Conservation (phyloP, 2,888 invertebrate species). For the Xylophagus ater region DNA sequence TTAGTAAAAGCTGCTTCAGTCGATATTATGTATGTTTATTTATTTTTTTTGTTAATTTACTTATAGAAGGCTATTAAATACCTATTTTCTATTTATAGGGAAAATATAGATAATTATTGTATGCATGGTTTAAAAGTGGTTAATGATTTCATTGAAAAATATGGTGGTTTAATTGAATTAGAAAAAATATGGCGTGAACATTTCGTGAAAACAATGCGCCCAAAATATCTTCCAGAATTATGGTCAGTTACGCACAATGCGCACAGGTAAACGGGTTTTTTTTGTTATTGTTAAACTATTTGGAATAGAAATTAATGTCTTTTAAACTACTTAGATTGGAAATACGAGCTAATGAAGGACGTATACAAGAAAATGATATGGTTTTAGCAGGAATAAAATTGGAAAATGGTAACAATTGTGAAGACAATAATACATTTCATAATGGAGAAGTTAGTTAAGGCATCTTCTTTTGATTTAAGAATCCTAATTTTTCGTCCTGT, state of each 20-base stretch:
- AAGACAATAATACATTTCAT: too few relatives aligned
- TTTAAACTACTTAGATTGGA: slow-evolving; percentile 38
- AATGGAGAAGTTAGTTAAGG: too few relatives aligned
- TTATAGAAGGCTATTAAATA: background rate
- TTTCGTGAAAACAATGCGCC: slow-evolving; percentile 61
- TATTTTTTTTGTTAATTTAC: background rate
- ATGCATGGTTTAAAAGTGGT: slow-evolving; percentile 51
- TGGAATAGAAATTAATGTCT: slow-evolving; percentile 7
- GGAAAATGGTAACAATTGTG: too few relatives aligned
- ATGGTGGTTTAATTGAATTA: slow-evolving; percentile 51
- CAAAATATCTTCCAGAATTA: slow-evolving; percentile 54
- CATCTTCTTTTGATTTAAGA: too few relatives aligned
- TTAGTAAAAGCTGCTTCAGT: slow-evolving; percentile 42
- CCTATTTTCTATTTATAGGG: slow-evolving; percentile 28
- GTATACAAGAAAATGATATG: slow-evolving; percentile 38
- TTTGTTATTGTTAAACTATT: background rate
- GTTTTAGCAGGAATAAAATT: slow-evolving; percentile 28
- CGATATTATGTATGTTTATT: slow-evolving; percentile 40
- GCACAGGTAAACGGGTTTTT: slow-evolving; percentile 41
- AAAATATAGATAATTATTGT: slow-evolving; percentile 41
- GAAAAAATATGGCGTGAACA: slow-evolving; percentile 67
- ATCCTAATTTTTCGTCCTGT: too few relatives aligned
- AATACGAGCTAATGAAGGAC: slow-evolving; percentile 43
- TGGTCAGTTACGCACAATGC: slow-evolving; percentile 69
- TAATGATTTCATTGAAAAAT: slow-evolving; percentile 41